Base-by-base conservation (phyloP, 2,797 vertebrate species). In the Rallus crepitans region DNA sequence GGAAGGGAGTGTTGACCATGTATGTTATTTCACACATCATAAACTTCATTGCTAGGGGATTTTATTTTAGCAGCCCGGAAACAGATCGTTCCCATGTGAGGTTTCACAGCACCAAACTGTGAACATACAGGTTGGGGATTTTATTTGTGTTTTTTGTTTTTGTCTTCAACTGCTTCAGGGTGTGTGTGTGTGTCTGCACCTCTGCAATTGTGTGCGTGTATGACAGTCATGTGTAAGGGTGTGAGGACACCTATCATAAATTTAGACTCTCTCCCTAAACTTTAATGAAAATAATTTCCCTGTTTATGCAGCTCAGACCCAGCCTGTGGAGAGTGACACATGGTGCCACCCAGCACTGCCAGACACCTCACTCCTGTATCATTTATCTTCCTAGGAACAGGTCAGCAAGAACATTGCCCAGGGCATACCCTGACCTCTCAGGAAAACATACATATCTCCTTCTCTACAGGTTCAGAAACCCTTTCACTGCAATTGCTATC, bases 31-130 rank as follows among this genome's bases (percentile, higher is more conserved):
- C 60, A 68, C 77, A 73, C 83, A 77, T 89, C 69, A 47, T 81
- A 87, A 92, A 82, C 18, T 82, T 87, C 2, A 28, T 85, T 94
- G 89, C 39, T 79, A 7, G 2, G 66, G 19, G 5, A 42, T 80
- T 65, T 91, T 84, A 65, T 87, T 94, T 94, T 73, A 78, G 40
- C 78, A 81, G 37, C 39, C 24, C 45, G 80, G 77, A 87, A 93
- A 77, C 45, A 91, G 35, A 82, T 87, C 48, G 14, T 60, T 93
- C 64, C 68, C 45, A 48, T 21, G 56, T 77, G 77, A 80, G 27
- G 28, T 31, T 84, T 88, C 66, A 87, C 48, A 94, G 48, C 63
- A 89, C 33, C 71, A 77, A 87, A 64, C 45, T 64, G 78, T 68
- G 60, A 95, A 56, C 39, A 19, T 59, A 86, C 79, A 39, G 5